These are phyloP conservation scores for Meiosimyza decipiens DNA, from an alignment of 2,888 invertebrate genomes.

Conservation along the genomic window DNA sequence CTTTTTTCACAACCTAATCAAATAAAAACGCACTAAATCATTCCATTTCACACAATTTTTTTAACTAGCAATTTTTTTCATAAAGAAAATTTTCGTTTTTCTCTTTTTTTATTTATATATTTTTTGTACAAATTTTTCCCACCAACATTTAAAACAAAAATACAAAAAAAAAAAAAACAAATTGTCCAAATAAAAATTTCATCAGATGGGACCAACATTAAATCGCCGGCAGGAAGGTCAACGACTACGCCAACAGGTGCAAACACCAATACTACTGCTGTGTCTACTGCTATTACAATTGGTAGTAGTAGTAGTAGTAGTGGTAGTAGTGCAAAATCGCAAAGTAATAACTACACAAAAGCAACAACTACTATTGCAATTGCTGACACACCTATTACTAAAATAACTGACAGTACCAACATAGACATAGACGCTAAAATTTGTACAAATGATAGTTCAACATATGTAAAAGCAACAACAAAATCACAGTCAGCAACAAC, in stretches of 20 bases:
- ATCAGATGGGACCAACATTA: constrained; percentile 64
- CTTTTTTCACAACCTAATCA: constrained; percentile 10
- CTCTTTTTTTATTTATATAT: constrained; percentile 46
- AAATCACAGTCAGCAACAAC: constrained; percentile 26
- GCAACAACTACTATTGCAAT: constrained; percentile 38
- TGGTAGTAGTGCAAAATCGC: constrained; percentile 33
- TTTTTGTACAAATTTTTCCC: constrained; percentile 42
- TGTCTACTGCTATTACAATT: constrained; percentile 41
- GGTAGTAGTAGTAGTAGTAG: constrained; percentile 42
- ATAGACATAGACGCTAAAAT: too few relatives aligned
- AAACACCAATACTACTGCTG: constrained; percentile 48
- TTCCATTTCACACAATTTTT: constrained; percentile 36
- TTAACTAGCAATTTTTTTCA: constrained; percentile 36
- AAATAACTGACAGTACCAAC: constrained; percentile 21
- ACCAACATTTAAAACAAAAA: constrained; percentile 32
- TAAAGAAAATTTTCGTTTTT: constrained; percentile 43
- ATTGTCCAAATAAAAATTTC: constrained; percentile 51
- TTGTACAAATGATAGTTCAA: background rate
- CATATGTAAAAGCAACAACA: constrained; percentile 24
- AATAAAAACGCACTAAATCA: constrained; percentile 42
- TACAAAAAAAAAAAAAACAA: constrained; percentile 48
- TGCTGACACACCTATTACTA: constrained; percentile 29
- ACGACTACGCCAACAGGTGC: constrained; percentile 64
- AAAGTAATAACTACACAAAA: constrained; percentile 42
- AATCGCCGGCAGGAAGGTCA: constrained; percentile 77